phyloP scores from a whole-genome alignment of 2,113 vertebrate genomes.

The Epinephelus lanceolatus region DNA sequence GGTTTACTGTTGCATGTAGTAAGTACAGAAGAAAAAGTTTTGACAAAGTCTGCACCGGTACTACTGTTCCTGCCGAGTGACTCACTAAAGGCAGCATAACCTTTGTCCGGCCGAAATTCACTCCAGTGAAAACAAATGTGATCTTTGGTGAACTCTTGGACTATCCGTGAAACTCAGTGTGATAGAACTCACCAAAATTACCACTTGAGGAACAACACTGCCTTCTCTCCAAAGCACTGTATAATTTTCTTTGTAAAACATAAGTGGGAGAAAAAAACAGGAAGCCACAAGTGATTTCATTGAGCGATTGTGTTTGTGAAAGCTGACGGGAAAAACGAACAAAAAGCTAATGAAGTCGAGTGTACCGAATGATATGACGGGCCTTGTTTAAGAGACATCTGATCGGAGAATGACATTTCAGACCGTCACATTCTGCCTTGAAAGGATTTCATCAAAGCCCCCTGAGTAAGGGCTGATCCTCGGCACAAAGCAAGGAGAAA shows the following conservation, averaged over 20 bases:
- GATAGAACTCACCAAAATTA: neutral
- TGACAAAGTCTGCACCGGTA: neutral
- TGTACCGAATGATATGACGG: conserved; percentile 21
- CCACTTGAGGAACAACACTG: neutral
- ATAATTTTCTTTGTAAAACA: conserved; percentile 27
- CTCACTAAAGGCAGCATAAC: neutral
- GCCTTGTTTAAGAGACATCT: conserved; percentile 56
- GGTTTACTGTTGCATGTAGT: neutral
- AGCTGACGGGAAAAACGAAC: conserved; percentile 33
- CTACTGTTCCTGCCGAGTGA: neutral
- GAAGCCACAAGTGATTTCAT: conserved; percentile 31
- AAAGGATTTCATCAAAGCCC: conserved; percentile 70
- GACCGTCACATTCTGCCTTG: conserved; percentile 45
- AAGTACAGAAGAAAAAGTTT: neutral
- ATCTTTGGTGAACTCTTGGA: neutral
- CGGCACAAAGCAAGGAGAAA: conserved; percentile 47
- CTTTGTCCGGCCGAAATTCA: neutral
- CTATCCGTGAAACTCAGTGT: neutral
- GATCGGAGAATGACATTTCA: conserved; percentile 68
- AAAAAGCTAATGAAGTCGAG: conserved; percentile 63
- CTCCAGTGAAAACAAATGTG: neutral
- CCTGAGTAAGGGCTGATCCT: conserved; percentile 52
- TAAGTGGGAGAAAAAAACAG: conserved; percentile 17
- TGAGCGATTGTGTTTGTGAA: conserved; percentile 28
- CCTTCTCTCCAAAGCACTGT: neutral